Percentiles rank a stretch among this genome's conserved stretches.
These are phyloP conservation scores for Geotrupes spiniger DNA, from an alignment of 2,888 invertebrate genomes.

Conservation along the genomic window DNA sequence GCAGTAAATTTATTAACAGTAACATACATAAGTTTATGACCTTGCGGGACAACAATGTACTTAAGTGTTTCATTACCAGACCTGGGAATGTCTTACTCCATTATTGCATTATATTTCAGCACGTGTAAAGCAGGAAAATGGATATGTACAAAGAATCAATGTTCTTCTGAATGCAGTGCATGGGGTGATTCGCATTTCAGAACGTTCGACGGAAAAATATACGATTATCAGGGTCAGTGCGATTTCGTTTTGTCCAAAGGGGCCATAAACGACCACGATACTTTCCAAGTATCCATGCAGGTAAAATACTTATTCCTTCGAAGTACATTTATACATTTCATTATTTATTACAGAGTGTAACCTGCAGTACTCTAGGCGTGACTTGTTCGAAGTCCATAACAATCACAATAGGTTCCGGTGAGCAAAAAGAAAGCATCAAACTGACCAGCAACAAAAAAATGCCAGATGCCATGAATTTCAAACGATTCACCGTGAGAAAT, in stretches of 20 bases:
- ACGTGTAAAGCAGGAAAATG: conserved; percentile 74
- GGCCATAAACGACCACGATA: conserved; percentile 57
- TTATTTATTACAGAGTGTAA: conserved; percentile 63
- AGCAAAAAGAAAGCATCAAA: conserved; percentile 60
- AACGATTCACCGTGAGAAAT: conserved; percentile 62
- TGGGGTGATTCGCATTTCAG: conserved; percentile 91
- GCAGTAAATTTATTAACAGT: no score
- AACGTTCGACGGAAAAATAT: conserved; percentile 78
- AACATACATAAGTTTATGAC: no score
- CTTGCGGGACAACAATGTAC: no score
- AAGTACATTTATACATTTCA: background rate
- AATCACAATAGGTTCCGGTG: conserved; percentile 59
- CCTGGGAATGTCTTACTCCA: background rate
- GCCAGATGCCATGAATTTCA: conserved; percentile 45
- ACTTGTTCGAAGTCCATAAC: conserved; percentile 84
- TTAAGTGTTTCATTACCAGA: no score
- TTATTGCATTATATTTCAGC: conserved; percentile 45
- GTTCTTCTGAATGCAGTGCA: conserved; percentile 75
- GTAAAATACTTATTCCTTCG: conserved; percentile 45
- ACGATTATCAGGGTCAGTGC: conserved; percentile 87
- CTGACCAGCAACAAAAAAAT: conserved; percentile 61
- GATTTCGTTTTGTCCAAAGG: conserved; percentile 83
- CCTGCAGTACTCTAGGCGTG: conserved; percentile 83
- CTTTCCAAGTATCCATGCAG: conserved; percentile 76
- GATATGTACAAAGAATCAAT: conserved; percentile 71